Evolutionary conservation across 2,113 vertebrate genomes (phyloP).

Genomic region (Gymnocephalus cernua): DNA sequence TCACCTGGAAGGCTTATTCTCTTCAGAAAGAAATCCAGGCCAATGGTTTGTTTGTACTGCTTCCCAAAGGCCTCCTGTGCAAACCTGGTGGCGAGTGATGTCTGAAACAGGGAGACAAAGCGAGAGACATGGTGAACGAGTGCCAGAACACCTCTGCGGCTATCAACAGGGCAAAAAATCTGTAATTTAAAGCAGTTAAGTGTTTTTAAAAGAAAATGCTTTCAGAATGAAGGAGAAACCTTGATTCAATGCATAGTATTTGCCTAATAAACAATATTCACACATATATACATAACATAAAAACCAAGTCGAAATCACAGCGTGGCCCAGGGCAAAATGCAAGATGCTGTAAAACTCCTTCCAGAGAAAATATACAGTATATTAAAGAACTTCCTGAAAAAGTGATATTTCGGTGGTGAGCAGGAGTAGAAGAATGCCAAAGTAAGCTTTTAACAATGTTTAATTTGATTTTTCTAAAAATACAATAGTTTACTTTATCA

Average conservation of each 20-base stretch:
- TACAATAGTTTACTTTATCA: constrained; percentile 43
- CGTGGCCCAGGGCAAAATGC: constrained; percentile 31
- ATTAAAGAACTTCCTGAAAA: constrained; percentile 59
- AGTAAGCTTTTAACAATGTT: constrained; percentile 49
- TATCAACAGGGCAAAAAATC: constrained; percentile 26
- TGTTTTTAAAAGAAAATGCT: constrained; percentile 37
- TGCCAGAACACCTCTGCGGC: constrained; percentile 29
- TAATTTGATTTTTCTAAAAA: constrained; percentile 51
- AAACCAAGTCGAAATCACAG: constrained; percentile 1
- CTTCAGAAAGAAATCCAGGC: constrained; percentile 99
- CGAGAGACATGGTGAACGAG: constrained; percentile 51
- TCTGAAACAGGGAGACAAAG: constrained; percentile 87
- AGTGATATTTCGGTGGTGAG: constrained; percentile 31
- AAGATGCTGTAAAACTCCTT: constrained; percentile 50
- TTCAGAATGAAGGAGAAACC: constrained; percentile 7
- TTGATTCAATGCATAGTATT: constrained; percentile 17
- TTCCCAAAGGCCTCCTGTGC: constrained; percentile 99
- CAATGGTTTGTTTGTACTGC: constrained; percentile 99
- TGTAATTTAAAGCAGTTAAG: constrained; percentile 15
- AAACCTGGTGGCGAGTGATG: constrained; percentile 95
- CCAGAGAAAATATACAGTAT: constrained; percentile 53
- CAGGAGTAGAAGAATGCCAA: constrained; percentile 44
- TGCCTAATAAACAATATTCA: constrained; percentile 10
- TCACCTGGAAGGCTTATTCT: constrained; percentile 98
- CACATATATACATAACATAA: constrained; percentile 17